Evolutionary conservation across 64 coral and sea anemone genomes (phyloP).

Genomic region (Orbicella faveolata): DNA sequence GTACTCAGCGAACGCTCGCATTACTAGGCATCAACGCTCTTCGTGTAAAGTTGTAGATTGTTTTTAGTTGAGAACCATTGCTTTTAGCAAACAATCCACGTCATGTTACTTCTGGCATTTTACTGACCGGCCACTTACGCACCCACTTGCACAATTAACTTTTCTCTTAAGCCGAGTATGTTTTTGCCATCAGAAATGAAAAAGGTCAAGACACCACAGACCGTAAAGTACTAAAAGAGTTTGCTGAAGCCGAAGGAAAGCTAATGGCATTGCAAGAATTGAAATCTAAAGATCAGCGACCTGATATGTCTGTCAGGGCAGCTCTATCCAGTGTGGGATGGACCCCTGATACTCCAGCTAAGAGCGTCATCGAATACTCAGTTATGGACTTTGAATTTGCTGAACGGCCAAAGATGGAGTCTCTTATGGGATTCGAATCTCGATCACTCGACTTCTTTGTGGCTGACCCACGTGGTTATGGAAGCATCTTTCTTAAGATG

Average conservation of each 20-base stretch:
- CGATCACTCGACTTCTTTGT: conserved; percentile 65
- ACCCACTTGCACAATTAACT: too few relatives aligned
- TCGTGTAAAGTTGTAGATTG: too few relatives aligned
- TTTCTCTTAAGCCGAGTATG: too few relatives aligned
- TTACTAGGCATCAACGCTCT: too few relatives aligned
- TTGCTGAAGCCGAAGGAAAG: conserved; percentile 1
- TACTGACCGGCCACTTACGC: too few relatives aligned
- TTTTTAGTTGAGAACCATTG: too few relatives aligned
- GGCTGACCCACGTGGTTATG: conserved; percentile 62
- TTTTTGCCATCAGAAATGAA: conserved; percentile 24
- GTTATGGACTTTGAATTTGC: conserved; percentile 67
- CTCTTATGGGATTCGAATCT: neutral
- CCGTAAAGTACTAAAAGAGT: neutral
- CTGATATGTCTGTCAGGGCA: conserved; percentile 25
- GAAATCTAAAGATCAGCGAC: neutral
- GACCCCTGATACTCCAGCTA: conserved; percentile 39
- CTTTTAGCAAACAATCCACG: too few relatives aligned
- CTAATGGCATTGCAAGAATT: neutral
- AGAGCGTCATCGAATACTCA: conserved; percentile 59
- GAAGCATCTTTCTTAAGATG: conserved; percentile 52
- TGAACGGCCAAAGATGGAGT: conserved; percentile 43
- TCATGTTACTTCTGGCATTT: too few relatives aligned
- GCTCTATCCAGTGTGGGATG: conserved; percentile 41
- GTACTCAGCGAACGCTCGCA: too few relatives aligned
- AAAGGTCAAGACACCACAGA: conserved; percentile 38